phyloP scores from a whole-genome alignment of 2,113 vertebrate species.

The Erpornis zantholeuca region DNA sequence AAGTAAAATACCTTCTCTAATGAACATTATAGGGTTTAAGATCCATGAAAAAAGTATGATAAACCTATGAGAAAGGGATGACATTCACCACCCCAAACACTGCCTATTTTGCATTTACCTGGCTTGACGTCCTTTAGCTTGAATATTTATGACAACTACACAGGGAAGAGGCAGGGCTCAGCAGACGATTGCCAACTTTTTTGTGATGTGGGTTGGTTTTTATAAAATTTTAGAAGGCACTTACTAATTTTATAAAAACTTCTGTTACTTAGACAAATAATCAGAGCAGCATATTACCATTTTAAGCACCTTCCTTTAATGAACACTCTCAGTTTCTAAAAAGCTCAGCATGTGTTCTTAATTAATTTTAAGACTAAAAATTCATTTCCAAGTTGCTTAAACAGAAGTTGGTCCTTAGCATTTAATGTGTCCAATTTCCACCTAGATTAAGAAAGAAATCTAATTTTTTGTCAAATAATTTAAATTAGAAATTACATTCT shows the following conservation, averaged over 20 bases:
- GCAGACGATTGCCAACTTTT: not conserved
- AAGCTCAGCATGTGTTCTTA: not conserved
- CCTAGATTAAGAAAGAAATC: not conserved
- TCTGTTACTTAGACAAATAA: not conserved
- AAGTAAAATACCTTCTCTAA: not conserved
- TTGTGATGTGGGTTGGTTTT: not conserved
- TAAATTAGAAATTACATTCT: not conserved
- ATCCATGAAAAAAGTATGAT: not conserved
- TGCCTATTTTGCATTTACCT: not conserved
- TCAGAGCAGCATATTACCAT: not conserved
- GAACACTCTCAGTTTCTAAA: not conserved
- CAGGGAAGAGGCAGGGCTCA: not conserved
- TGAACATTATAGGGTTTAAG: not conserved
- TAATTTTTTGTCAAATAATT: not conserved
- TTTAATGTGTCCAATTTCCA: not conserved
- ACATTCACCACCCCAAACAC: not conserved
- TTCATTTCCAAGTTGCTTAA: not conserved
- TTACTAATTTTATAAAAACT: not conserved
- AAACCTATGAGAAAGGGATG: not conserved
- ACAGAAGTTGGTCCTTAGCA: not conserved
- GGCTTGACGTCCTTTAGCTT: not conserved
- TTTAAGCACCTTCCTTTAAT: not conserved
- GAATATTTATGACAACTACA: not conserved
- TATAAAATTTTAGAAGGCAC: not conserved
- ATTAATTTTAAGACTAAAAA: not conserved